phyloP scores from a whole-genome alignment of 2,113 vertebrate species.

The Passerina amoena region DNA sequence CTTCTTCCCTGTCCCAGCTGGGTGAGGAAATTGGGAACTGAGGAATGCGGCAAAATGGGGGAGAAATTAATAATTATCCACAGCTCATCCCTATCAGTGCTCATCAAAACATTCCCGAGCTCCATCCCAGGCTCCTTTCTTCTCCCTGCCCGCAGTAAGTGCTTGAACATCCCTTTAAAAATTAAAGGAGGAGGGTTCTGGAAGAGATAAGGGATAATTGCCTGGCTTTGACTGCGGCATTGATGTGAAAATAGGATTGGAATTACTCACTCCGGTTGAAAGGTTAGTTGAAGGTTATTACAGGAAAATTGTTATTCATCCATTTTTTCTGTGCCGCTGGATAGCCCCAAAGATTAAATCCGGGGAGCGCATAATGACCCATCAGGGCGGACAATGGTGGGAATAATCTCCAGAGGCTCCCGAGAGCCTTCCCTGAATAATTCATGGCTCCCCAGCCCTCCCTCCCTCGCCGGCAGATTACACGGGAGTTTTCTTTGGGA shows the following conservation, averaged over 20 bases:
- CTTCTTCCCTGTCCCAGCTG: neutral
- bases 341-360: slow-evolving; percentile 90
- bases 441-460: slow-evolving; percentile 85
- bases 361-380: slow-evolving; percentile 95
- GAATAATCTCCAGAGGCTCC: slow-evolving; percentile 86
- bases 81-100: neutral
- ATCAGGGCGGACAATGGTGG: slow-evolving; percentile 94
- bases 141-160: slow-evolving; percentile 42
- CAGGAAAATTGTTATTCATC: slow-evolving; percentile 86
- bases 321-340: slow-evolving; percentile 70
- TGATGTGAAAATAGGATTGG: slow-evolving; percentile 92
- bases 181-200: slow-evolving; percentile 69
- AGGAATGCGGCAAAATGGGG: neutral
- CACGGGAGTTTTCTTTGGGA: slow-evolving; percentile 86
- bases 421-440: slow-evolving; percentile 88
- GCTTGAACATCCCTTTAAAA: slow-evolving; percentile 72
- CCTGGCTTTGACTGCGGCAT: slow-evolving; percentile 81
- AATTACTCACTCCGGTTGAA: slow-evolving; percentile 93
- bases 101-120: slow-evolving; percentile 51
- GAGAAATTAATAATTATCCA: slow-evolving; percentile 34
- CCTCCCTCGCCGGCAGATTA: slow-evolving; percentile 79
- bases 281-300: slow-evolving; percentile 98
- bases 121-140: slow-evolving; percentile 38
- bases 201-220: slow-evolving; percentile 81
- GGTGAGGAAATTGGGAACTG: neutral